Percentiles rank a stretch among this genome's conserved stretches.
Conservation (phyloP, 1,140 invertebrate genomes). For the Drosophila nannoptera region DNA sequence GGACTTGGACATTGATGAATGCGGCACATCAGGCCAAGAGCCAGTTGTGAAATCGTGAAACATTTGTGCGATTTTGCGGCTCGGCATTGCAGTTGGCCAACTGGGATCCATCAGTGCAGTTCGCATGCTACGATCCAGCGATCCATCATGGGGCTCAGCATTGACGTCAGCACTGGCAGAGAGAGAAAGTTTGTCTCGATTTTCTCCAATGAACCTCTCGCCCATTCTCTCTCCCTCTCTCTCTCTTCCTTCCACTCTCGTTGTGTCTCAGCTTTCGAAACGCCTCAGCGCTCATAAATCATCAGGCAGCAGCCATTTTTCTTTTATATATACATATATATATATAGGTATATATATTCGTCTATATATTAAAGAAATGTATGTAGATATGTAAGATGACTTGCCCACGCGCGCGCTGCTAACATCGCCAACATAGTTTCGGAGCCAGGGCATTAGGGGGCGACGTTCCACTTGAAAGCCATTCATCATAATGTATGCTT, state of each 20-base stretch:
- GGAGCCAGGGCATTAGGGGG: conserved; percentile 42
- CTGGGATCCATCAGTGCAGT: conserved; percentile 41
- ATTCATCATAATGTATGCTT: conserved; percentile 68
- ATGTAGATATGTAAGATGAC: conserved; percentile 24
- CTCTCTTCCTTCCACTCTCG: background rate
- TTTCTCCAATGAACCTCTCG: conserved; percentile 43
- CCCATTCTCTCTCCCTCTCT: conserved; percentile 1
- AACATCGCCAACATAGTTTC: conserved; percentile 33
- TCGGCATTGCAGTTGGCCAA: conserved; percentile 19
- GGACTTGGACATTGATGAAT: conserved; percentile 75
- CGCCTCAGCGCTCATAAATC: conserved; percentile 65
- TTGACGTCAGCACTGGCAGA: conserved; percentile 22
- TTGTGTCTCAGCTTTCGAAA: conserved; percentile 56
- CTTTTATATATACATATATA: conserved; percentile 20
- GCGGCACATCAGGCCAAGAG: conserved; percentile 44
- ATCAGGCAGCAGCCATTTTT: conserved; percentile 60
- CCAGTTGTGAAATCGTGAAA: conserved; percentile 12
- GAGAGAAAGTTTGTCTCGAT: conserved; percentile 55
- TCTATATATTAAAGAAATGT: conserved; percentile 16
- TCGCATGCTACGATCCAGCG: conserved; percentile 45
- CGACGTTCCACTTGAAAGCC: conserved; percentile 73
- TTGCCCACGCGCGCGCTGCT: conserved; percentile 36
- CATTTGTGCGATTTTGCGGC: conserved; percentile 25
- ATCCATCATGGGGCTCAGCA: conserved; percentile 54
- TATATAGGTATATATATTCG: conserved; percentile 20